Percentiles rank a stretch among this genome's conserved stretches.
These are phyloP conservation scores for Distichodus sexfasciatus DNA, from an alignment of 2,797 vertebrate genomes.

Conservation along the genomic window DNA sequence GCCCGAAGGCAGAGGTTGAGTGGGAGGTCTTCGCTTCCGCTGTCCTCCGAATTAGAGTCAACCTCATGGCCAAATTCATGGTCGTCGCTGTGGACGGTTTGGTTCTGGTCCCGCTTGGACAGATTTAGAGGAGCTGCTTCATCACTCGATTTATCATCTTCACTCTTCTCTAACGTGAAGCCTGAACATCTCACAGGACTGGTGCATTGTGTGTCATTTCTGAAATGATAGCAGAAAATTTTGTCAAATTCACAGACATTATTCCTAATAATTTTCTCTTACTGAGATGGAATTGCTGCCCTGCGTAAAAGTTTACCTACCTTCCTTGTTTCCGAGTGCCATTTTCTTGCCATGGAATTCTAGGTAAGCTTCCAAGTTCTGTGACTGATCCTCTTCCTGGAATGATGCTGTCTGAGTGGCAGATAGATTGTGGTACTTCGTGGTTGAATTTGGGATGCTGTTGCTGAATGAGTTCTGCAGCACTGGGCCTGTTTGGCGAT, in stretches of 20 bases:
- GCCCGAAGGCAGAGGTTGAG: conserved; percentile 89
- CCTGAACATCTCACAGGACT: conserved; percentile 26
- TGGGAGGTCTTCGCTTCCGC: conserved; percentile 80
- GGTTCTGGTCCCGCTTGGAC: conserved; percentile 77
- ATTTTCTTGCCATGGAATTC: conserved; percentile 56
- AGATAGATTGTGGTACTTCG: conserved; percentile 18
- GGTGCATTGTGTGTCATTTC: conserved; percentile 49
- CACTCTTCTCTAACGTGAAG: conserved; percentile 52
- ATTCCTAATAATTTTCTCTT: too few species aligned
- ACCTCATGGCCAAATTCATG: conserved; percentile 36
- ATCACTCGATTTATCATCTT: conserved; percentile 55
- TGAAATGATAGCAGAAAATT: conserved; percentile 29
- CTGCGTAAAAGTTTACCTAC: conserved; percentile 51
- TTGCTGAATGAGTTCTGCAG: conserved; percentile 81
- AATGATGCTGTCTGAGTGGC: conserved; percentile 45
- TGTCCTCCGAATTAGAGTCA: conserved; percentile 54
- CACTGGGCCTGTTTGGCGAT: conserved; percentile 88
- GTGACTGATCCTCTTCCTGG: conserved; percentile 59
- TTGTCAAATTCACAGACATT: too few species aligned
- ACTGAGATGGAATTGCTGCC: background rate
- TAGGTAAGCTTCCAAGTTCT: conserved; percentile 53
- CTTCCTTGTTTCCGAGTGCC: conserved; percentile 41
- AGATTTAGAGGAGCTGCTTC: conserved; percentile 86
- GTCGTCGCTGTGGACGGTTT: conserved; percentile 28
- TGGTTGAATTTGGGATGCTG: conserved; percentile 55